These are phyloP conservation scores for Pomatorhinus ruficollis DNA, from an alignment of 2,113 vertebrate genomes.

Conservation along the genomic window DNA sequence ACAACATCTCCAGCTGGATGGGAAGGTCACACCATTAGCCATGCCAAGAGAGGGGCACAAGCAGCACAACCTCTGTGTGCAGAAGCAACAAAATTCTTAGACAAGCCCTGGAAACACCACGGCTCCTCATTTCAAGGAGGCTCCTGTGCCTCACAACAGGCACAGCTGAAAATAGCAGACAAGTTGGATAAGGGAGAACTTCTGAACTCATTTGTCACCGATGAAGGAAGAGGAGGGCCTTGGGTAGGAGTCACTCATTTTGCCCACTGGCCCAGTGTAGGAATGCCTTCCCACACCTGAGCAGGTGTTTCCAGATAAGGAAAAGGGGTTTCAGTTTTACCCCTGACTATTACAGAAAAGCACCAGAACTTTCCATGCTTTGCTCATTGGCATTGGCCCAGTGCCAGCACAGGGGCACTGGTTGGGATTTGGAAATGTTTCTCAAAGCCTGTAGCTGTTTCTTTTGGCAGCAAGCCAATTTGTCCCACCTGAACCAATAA, in stretches of 20 bases:
- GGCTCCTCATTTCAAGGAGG: neutral
- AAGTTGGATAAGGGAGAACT: neutral
- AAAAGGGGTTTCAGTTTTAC: no score
- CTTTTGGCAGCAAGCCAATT: no score
- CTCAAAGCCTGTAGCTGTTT: no score
- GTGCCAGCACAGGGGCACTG: no score
- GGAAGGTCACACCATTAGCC: neutral
- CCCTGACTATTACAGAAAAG: no score
- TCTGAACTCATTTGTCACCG: neutral
- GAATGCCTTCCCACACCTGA: no score
- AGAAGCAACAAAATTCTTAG: neutral
- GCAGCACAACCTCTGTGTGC: neutral
- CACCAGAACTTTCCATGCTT: no score
- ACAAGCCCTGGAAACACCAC: rapidly evolving
- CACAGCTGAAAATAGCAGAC: neutral
- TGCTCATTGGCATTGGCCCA: no score
- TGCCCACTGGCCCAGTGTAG: rapidly evolving
- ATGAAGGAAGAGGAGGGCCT: neutral
- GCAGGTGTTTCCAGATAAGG: no score
- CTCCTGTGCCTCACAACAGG: rapidly evolving
- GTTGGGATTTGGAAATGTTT: no score
- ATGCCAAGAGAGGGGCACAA: neutral
- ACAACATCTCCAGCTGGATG: neutral
- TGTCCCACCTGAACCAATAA: no score
- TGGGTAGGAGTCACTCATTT: neutral